Conservation (phyloP, 2,797 vertebrate species). For the Danio jaintianensis region DNA sequence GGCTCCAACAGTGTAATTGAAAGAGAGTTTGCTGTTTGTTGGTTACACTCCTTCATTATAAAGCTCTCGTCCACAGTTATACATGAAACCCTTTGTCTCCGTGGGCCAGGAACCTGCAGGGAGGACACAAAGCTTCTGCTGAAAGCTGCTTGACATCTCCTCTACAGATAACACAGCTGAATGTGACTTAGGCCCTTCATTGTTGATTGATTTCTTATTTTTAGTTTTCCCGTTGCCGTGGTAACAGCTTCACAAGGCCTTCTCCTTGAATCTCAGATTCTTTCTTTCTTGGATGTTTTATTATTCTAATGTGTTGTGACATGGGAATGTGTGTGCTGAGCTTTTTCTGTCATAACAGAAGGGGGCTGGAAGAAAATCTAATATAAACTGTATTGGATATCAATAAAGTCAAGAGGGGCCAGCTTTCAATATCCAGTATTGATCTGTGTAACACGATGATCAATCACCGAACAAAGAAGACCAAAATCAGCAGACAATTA, state of each 20-base stretch:
- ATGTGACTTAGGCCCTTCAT: constrained; percentile 79
- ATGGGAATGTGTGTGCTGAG: constrained; percentile 31
- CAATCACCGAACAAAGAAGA: constrained; percentile 38
- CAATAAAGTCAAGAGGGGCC: constrained; percentile 48
- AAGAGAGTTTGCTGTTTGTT: constrained; percentile 62
- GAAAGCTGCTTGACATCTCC: constrained; percentile 85
- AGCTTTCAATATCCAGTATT: constrained; percentile 48
- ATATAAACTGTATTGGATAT: constrained; percentile 53
- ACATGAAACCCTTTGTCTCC: constrained; percentile 72
- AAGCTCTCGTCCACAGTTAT: constrained; percentile 66
- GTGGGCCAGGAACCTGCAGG: constrained; percentile 78
- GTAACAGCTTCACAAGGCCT: constrained; percentile 76
- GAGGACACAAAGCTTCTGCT: constrained; percentile 82
- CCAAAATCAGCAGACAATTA: constrained; percentile 32
- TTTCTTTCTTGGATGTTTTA: constrained; percentile 17
- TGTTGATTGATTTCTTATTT: constrained; percentile 77
- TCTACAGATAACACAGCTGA: constrained; percentile 66
- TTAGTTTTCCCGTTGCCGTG: constrained; percentile 82
- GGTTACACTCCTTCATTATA: constrained; percentile 39
- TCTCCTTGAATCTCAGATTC: not conserved
- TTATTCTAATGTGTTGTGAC: constrained; percentile 36
- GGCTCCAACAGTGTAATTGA: not conserved
- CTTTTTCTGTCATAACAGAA: constrained; percentile 46
- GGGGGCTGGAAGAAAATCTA: constrained; percentile 24
- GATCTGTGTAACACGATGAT: constrained; percentile 43